A percentile compares a stretch with the other conserved stretches of the same genome.
These are phyloP conservation scores for Aphodius sticticus DNA, from an alignment of 2,888 invertebrate species.

Conservation along the genomic window DNA sequence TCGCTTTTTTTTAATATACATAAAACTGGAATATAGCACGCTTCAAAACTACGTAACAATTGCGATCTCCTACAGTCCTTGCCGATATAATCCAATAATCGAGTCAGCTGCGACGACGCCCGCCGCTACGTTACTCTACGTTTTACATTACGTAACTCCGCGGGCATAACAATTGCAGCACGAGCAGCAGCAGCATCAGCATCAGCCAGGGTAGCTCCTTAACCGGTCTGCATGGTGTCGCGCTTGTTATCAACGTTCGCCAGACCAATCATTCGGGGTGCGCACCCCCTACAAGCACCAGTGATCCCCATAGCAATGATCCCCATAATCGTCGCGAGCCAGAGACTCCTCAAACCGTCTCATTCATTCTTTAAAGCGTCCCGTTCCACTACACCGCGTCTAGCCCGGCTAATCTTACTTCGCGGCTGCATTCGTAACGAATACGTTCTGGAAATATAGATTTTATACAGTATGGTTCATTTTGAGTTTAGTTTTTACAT, in stretches of 20 bases:
- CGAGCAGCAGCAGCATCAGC: constrained; percentile 32
- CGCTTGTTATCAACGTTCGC: constrained; percentile 48
- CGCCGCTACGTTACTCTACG: neutral
- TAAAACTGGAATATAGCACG: neutral
- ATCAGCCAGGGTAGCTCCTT: constrained; percentile 23
- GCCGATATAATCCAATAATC: neutral
- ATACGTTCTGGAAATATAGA: too few species aligned
- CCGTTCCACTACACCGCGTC: neutral
- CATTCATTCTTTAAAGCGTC: constrained; percentile 16
- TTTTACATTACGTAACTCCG: constrained; percentile 9
- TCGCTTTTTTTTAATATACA: too few species aligned
- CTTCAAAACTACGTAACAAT: neutral
- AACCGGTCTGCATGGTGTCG: constrained; percentile 43
- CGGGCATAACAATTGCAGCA: constrained; percentile 36
- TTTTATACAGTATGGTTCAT: too few species aligned
- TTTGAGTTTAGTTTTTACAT: too few species aligned
- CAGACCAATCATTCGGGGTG: constrained; percentile 47
- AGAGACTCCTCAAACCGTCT: constrained; percentile 41
- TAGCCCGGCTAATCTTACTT: neutral
- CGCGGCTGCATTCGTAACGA: too few species aligned
- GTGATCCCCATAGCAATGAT: constrained; percentile 45
- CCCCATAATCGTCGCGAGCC: constrained; percentile 48
- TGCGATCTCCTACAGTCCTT: neutral
- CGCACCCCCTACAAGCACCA: constrained; percentile 44
- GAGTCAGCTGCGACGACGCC: neutral